Evolutionary conservation across 2,113 vertebrate species (phyloP), one percentile per base, ranked within the genome.

Genomic region (Seriola dumerili): DNA sequence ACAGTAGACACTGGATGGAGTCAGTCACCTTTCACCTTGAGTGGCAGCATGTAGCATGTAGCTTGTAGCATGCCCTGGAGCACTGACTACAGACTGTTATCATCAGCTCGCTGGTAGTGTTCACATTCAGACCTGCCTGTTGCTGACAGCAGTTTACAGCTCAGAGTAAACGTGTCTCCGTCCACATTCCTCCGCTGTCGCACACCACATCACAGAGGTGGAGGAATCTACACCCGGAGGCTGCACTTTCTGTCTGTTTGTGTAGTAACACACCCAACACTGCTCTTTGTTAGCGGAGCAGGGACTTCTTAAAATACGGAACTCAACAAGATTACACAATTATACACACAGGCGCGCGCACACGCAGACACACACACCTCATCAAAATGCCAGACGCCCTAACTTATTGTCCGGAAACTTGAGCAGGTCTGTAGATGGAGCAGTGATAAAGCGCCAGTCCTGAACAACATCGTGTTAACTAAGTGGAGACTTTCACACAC

Each of bases 181-280:
- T 13, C 44, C 70, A 68, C 8, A 74, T 70, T 59, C 76, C 66
- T 72, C n/a, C 50, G n/a, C 55, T 8, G 7, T 74, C 74, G 69
- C 77, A 16, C 67, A 63, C 71, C 76, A 57, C 80, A 69, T 55
- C 81, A 63, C 77, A 58, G 66, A 1, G 65, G 59, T 54, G 72
- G n/a, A 81, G 86, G 79, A 90, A 93, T 80, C 38, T 11, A 63
- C 72, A 80, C 52, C 90, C 88, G 0, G 65, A 76, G 90, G 90
- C 84, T 8, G 87, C 3, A 13, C 25, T 83, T 85, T 69, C 62
- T 78, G 11, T 5, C 42, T 11, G 57, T 42, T 73, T 19, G 48
- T 19, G 57, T 50, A 29, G 71, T 4, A 76, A 80, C 87, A 86
- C 78, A 62, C 80, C 85, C 88, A 69, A 11, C 23, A 5, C 54